These are phyloP conservation scores for Diarsia brunnea DNA, from an alignment of 2,888 invertebrate species.

Conservation along the genomic window DNA sequence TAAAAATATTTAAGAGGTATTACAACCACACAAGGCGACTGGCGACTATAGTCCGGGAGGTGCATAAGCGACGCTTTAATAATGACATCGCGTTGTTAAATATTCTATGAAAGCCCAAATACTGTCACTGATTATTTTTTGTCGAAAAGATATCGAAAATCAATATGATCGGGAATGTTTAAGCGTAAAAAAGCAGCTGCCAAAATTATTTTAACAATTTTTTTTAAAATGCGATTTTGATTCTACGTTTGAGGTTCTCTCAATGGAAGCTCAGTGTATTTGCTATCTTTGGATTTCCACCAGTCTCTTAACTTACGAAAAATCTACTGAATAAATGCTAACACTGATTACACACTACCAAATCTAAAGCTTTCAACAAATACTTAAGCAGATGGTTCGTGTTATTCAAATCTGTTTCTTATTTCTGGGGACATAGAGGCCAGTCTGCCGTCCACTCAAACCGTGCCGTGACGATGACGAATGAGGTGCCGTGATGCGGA, in stretches of 20 bases:
- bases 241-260: constrained; percentile 4
- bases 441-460: constrained; percentile 87
- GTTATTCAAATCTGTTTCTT: constrained; percentile 30
- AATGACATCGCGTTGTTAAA: constrained; percentile 57
- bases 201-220: constrained; percentile 31
- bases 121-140: constrained; percentile 50
- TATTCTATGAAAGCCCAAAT: constrained; percentile 63
- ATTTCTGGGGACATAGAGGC: constrained; percentile 66
- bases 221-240: constrained; percentile 21
- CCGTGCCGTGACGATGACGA: constrained; percentile 84
- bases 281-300: constrained; percentile 28
- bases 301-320: neutral
- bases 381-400: constrained; percentile 40
- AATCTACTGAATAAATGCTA: constrained; percentile 36
- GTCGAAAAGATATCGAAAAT: constrained; percentile 18
- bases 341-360: constrained; percentile 23
- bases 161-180: constrained; percentile 22
- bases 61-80: constrained; percentile 53
- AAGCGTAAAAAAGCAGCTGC: constrained; percentile 47
- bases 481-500: constrained; percentile 89
- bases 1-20: constrained; percentile 82
- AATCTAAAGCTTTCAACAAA: constrained; percentile 55
- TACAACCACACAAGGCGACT: constrained; percentile 87
- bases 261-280: constrained; percentile 20
- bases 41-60: constrained; percentile 75